These are phyloP conservation scores for Neopipo cinnamomea DNA, from an alignment of 2,113 vertebrate genomes.

Conservation along the genomic window DNA sequence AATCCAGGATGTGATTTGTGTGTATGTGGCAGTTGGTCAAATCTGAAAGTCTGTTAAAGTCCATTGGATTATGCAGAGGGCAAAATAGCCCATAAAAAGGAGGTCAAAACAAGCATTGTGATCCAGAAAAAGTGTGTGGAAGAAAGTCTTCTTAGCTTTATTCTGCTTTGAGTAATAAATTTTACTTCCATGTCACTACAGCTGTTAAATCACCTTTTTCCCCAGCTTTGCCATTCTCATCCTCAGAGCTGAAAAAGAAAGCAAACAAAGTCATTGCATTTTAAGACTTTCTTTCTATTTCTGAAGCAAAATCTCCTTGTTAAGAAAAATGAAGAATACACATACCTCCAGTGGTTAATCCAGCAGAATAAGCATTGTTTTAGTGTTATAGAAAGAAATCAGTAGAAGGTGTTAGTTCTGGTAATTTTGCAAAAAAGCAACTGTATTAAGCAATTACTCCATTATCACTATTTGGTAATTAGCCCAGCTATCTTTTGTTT, in stretches of 20 bases:
- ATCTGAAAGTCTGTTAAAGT: neutral
- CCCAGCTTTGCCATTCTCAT: slow-evolving; percentile 86
- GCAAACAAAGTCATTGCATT: slow-evolving; percentile 15
- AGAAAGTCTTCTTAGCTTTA: slow-evolving; percentile 57
- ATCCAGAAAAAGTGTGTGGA: slow-evolving; percentile 38
- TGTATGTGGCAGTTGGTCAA: neutral
- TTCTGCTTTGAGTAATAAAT: slow-evolving; percentile 32
- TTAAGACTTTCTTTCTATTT: neutral
- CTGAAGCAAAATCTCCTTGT: slow-evolving; percentile 26
- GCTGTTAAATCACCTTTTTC: slow-evolving; percentile 78
- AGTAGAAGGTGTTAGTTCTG: slow-evolving; percentile 69
- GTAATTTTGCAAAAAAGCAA: slow-evolving; percentile 27
- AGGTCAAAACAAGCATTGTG: slow-evolving; percentile 26
- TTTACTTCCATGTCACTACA: neutral
- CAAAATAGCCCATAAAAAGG: neutral
- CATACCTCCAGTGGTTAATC: slow-evolving; percentile 73
- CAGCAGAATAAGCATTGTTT: slow-evolving; percentile 70
- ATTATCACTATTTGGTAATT: neutral
- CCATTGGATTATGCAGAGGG: neutral
- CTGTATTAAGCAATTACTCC: slow-evolving; percentile 5
- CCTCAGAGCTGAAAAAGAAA: slow-evolving; percentile 79
- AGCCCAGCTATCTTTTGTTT: neutral
- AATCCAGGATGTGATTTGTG: neutral
- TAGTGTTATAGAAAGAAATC: slow-evolving; percentile 68
- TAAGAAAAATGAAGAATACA: slow-evolving; percentile 56